phyloP scores from a whole-genome alignment of 2,113 vertebrate species.

The Meles meles region DNA sequence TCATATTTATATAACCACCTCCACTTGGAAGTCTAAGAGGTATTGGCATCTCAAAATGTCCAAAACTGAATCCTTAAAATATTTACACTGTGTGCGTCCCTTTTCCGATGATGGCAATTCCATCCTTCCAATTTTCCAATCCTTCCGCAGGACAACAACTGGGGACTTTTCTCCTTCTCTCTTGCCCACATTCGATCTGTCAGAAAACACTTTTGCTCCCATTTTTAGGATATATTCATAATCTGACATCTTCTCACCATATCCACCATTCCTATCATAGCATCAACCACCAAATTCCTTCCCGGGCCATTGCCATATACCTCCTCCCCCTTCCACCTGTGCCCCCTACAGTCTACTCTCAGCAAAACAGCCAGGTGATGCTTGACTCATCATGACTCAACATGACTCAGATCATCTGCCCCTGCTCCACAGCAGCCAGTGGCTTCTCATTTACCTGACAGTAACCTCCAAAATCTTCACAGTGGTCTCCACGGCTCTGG shows the following conservation, averaged over 20 bases:
- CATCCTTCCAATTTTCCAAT: neutral
- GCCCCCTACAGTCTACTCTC: neutral
- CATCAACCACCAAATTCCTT: neutral
- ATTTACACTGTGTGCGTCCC: neutral
- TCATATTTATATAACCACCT: neutral
- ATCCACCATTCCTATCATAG: fast-evolving
- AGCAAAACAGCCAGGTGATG: neutral
- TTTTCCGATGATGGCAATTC: neutral
- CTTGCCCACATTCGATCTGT: neutral
- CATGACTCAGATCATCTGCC: neutral
- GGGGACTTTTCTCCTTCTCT: neutral
- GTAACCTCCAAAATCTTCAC: neutral
- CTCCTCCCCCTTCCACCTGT: neutral
- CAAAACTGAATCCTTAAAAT: neutral
- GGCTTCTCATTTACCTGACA: neutral
- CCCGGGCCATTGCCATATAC: neutral
- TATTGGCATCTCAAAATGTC: neutral
- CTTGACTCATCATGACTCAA: too few species aligned
- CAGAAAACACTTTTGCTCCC: neutral
- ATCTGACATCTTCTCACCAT: neutral
- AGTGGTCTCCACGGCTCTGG: neutral
- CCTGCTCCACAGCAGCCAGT: neutral
- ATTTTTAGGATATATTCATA: neutral
- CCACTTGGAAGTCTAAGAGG: neutral
- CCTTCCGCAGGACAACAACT: neutral